Evolutionary conservation across 2,888 invertebrate species (phyloP).

Genomic region (Lepidonotus clava): DNA sequence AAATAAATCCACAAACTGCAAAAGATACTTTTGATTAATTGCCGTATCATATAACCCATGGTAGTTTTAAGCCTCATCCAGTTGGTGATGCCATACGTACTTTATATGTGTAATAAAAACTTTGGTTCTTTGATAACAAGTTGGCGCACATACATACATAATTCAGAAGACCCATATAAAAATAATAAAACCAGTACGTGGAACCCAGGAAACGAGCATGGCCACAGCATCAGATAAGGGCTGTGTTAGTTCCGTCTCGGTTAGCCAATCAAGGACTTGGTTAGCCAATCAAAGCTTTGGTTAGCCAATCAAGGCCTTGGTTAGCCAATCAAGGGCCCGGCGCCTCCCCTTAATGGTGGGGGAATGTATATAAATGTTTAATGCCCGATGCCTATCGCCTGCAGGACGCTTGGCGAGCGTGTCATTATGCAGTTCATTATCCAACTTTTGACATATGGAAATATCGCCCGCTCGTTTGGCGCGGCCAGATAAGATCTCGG

Average conservation of each 20-base stretch:
- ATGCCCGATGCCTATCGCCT: slow-evolving; percentile 24
- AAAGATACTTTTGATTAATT: too few species aligned
- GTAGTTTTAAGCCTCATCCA: too few species aligned
- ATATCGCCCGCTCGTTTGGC: background rate
- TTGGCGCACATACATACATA: too few species aligned
- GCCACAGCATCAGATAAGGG: background rate
- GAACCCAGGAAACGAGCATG: background rate
- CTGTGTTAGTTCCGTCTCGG: background rate
- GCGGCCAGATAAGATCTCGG: slow-evolving; percentile 8
- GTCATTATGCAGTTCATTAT: slow-evolving; percentile 19
- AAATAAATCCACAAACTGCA: too few species aligned
- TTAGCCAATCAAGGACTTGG: background rate
- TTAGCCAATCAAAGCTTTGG: background rate
- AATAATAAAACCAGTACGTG: background rate
- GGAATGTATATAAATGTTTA: slow-evolving; percentile 44
- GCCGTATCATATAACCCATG: too few species aligned
- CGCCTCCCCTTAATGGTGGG: background rate
- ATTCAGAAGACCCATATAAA: too few species aligned
- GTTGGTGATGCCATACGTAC: too few species aligned
- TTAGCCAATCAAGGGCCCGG: background rate
- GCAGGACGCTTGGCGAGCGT: background rate
- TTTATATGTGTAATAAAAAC: too few species aligned
- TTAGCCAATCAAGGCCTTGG: background rate
- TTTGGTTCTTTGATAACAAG: too few species aligned
- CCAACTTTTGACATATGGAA: slow-evolving; percentile 45